These are phyloP conservation scores for Cordilura impudica DNA, from an alignment of 2,888 invertebrate species.

Conservation along the genomic window DNA sequence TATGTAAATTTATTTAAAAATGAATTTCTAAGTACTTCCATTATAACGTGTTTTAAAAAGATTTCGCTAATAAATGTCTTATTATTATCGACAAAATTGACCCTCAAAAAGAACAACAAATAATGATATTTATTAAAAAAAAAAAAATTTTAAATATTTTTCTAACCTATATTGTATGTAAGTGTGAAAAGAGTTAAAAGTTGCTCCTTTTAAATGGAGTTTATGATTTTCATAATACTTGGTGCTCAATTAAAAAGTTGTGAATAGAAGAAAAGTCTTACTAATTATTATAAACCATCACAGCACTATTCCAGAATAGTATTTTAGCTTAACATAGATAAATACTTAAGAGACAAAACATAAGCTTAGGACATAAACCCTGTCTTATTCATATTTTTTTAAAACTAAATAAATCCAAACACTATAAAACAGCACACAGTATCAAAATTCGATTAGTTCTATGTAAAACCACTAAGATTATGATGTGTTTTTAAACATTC, in stretches of 20 bases:
- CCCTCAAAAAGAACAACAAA: neutral
- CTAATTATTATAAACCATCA: conserved; percentile 55
- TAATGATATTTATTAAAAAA: neutral
- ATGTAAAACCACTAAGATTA: conserved; percentile 1
- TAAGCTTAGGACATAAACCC: too few relatives aligned
- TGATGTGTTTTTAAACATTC: conserved; percentile 29
- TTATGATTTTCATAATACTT: conserved; percentile 29
- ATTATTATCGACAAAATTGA: neutral
- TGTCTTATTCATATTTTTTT: neutral
- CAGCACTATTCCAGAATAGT: conserved; percentile 54
- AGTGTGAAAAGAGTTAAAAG: neutral
- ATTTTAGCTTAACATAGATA: conserved; percentile 26
- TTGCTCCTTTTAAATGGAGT: conserved; percentile 15
- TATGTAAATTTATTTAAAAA: conserved; percentile 10
- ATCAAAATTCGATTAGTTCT: conserved; percentile 33
- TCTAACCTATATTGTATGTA: conserved; percentile 19
- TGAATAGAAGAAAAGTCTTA: conserved; percentile 13
- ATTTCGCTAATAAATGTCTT: neutral
- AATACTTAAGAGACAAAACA: neutral
- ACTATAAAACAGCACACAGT: conserved; percentile 8
- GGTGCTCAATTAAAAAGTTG: conserved; percentile 1
- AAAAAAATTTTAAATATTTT: neutral
- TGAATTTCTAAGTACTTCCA: neutral
- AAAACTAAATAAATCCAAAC: neutral
- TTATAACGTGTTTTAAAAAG: neutral